These are phyloP conservation scores for Triplophysa siluroides DNA, from an alignment of 2,113 vertebrate genomes.

Conservation along the genomic window DNA sequence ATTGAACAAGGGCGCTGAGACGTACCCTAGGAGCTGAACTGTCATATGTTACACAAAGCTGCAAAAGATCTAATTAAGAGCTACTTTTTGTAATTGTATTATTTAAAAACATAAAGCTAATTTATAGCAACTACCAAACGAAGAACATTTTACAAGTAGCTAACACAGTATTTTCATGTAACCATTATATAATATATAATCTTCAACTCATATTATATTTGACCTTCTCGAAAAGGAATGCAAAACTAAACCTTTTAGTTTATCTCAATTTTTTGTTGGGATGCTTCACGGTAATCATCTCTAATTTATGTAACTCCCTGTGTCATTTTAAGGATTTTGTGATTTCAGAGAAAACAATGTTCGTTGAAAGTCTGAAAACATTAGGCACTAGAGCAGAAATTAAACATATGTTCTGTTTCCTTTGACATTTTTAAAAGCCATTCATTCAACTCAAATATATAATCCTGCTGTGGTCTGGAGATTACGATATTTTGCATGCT, in stretches of 20 bases:
- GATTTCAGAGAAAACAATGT: slow-evolving; percentile 37
- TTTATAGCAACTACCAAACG: no score
- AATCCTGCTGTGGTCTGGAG: slow-evolving; percentile 57
- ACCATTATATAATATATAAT: no score
- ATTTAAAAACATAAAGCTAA: no score
- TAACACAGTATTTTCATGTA: no score
- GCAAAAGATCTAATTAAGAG: no score
- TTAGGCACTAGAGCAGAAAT: slow-evolving; percentile 43
- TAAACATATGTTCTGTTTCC: slow-evolving; percentile 54
- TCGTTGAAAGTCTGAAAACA: slow-evolving; percentile 36
- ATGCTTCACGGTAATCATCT: slow-evolving; percentile 13
- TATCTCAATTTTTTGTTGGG: not conserved
- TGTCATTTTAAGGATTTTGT: slow-evolving; percentile 32
- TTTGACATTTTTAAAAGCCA: slow-evolving; percentile 45
- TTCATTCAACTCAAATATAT: slow-evolving; percentile 55
- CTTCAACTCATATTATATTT: not conserved
- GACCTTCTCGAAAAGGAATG: not conserved
- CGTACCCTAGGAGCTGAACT: no score
- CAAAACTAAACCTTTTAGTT: not conserved
- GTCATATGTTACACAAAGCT: no score
- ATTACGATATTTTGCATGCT: slow-evolving; percentile 60
- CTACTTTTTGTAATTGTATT: no score
- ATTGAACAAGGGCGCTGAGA: no score
- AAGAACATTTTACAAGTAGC: no score
- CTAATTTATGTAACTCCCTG: slow-evolving; percentile 27